A percentile compares a stretch with the other conserved stretches of the same genome.
These are phyloP conservation scores for Oceanites oceanicus DNA, from an alignment of 2,113 vertebrate species.

Conservation along the genomic window DNA sequence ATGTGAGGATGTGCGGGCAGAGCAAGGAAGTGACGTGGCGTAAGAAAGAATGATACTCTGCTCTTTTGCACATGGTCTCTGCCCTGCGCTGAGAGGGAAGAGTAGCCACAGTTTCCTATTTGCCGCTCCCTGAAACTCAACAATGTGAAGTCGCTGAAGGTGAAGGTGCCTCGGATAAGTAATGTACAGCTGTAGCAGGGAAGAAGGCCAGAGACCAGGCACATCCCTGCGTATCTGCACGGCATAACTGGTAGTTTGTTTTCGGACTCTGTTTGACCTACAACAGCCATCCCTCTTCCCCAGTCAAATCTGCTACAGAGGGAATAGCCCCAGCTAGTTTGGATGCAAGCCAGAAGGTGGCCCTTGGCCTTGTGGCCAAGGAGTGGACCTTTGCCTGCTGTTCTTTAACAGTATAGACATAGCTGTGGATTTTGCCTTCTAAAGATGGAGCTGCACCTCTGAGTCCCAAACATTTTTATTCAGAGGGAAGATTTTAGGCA, in stretches of 20 bases:
- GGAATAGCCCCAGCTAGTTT: background rate
- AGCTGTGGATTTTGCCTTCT: background rate
- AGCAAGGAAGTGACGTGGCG: background rate
- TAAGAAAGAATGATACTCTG: fast-evolving
- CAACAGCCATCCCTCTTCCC: background rate
- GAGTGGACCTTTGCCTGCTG: background rate
- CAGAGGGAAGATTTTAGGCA: background rate
- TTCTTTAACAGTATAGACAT: background rate
- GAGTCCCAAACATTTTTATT: background rate
- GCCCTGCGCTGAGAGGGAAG: background rate
- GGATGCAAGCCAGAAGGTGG: background rate
- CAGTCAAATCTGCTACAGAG: background rate
- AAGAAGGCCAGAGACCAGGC: background rate
- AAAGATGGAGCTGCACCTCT: background rate
- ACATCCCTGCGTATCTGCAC: background rate
- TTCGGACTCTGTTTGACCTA: background rate
- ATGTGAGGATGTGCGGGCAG: background rate
- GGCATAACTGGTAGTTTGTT: background rate
- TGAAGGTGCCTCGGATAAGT: background rate
- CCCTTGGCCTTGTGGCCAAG: background rate
- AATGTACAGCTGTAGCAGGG: background rate
- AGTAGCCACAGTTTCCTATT: background rate
- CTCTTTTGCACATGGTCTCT: fast-evolving
- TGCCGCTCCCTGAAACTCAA: background rate
- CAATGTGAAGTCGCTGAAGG: fast-evolving